These are phyloP conservation scores for Pseudanteris insignis DNA, from an alignment of 2,888 invertebrate species.

Conservation along the genomic window DNA sequence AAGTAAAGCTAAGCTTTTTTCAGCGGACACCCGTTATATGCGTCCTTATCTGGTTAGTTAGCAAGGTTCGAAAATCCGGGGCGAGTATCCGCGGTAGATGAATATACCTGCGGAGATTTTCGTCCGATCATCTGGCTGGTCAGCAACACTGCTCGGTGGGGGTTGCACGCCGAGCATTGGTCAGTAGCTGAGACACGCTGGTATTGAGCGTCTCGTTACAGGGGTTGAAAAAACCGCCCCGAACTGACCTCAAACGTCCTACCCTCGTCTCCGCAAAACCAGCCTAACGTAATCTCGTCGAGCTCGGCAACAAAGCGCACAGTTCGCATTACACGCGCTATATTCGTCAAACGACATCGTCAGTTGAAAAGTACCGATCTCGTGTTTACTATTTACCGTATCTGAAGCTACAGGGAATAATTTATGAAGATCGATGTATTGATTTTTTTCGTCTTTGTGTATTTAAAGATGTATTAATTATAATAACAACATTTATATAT, in stretches of 20 bases:
- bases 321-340: slow-evolving; percentile 30
- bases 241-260: slow-evolving; percentile 66
- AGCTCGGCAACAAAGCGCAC: slow-evolving; percentile 28
- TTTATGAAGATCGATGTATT: too few relatives aligned
- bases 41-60: slow-evolving; percentile 62
- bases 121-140: slow-evolving; percentile 62
- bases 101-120: slow-evolving; percentile 46
- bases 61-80: slow-evolving; percentile 58
- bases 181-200: slow-evolving; percentile 60
- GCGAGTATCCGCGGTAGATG: slow-evolving; percentile 57
- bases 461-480: too few relatives aligned
- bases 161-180: slow-evolving; percentile 63
- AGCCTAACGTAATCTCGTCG: slow-evolving; percentile 57
- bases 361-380: slow-evolving; percentile 7
- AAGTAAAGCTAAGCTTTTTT: slow-evolving; percentile 7
- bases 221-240: slow-evolving; percentile 66
- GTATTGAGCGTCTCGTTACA: slow-evolving; percentile 64
- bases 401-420: too few relatives aligned
- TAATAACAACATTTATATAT: too few relatives aligned
- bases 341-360: slow-evolving; percentile 30
- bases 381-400: too few relatives aligned
- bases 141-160: slow-evolving; percentile 58
- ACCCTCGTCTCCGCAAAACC: slow-evolving; percentile 64
- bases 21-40: slow-evolving; percentile 59
- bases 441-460: too few relatives aligned